Percentiles rank a stretch among this genome's conserved stretches.
Evolutionary conservation across 92 coral and sea anemone genomes (phyloP).

Genomic region (Zoanthus sansibaricus): DNA sequence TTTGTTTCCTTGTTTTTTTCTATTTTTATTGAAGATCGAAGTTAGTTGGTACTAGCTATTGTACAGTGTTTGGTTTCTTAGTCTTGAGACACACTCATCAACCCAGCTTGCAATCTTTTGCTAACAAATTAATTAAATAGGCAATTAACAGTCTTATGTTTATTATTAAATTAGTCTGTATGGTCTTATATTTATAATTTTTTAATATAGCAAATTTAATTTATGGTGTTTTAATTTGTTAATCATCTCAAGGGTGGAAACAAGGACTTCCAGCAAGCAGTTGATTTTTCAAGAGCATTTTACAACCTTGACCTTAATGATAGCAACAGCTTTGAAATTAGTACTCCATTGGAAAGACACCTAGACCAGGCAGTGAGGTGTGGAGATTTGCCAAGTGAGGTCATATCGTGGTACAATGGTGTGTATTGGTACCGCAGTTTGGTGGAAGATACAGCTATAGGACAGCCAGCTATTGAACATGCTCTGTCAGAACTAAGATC

Average conservation of each 20-base stretch:
- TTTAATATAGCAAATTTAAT: too few species aligned
- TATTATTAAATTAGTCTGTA: too few species aligned
- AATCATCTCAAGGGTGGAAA: not conserved
- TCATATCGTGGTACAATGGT: conserved; percentile 42
- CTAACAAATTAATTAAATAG: too few species aligned
- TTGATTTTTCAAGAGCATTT: conserved; percentile 31
- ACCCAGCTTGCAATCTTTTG: too few species aligned
- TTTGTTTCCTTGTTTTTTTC: too few species aligned
- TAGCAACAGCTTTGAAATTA: not conserved
- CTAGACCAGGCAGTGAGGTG: not conserved
- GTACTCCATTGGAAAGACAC: conserved; percentile 9
- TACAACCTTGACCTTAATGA: conserved; percentile 38
- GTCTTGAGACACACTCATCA: too few species aligned
- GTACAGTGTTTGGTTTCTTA: too few species aligned
- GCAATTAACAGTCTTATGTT: too few species aligned
- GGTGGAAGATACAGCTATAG: conserved; percentile 20
- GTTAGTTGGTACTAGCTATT: too few species aligned
- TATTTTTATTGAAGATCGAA: too few species aligned
- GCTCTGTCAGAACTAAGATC: conserved; percentile 31
- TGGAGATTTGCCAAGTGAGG: conserved; percentile 20
- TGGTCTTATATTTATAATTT: too few species aligned
- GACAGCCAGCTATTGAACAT: conserved; percentile 23
- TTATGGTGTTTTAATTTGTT: not conserved
- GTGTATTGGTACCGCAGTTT: conserved; percentile 5
- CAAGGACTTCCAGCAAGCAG: conserved; percentile 25